phyloP scores from a whole-genome alignment of 2,113 vertebrate genomes.

The Ceyx cyanopectus region DNA sequence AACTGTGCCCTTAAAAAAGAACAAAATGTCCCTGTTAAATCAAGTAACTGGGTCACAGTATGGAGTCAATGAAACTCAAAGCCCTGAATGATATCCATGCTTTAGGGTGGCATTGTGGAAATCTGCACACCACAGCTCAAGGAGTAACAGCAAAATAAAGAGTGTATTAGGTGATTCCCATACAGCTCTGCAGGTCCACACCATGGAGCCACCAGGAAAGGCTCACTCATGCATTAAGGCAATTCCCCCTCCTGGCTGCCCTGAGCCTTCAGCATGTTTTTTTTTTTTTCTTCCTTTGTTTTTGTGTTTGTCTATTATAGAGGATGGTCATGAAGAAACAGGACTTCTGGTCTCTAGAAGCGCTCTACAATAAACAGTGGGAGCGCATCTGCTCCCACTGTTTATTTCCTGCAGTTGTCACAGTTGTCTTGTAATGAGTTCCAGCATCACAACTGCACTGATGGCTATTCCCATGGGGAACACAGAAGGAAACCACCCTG shows the following conservation, averaged over 20 bases:
- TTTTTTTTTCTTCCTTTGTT: neutral
- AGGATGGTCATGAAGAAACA: neutral
- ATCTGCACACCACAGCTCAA: neutral
- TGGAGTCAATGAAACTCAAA: neutral
- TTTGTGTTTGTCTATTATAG: neutral
- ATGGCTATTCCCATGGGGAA: neutral
- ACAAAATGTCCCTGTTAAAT: neutral
- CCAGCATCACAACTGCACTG: neutral
- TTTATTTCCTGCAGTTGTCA: slow-evolving; percentile 49
- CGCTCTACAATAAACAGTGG: neutral
- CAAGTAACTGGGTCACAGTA: neutral
- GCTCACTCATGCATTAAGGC: neutral
- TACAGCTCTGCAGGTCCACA: neutral
- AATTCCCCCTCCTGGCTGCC: neutral
- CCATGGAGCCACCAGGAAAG: neutral
- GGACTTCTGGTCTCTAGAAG: slow-evolving; percentile 21
- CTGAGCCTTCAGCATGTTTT: neutral
- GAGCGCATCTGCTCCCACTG: slow-evolving; percentile 49
- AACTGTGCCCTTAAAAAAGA: neutral
- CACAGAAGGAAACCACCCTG: neutral
- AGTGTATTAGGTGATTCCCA: neutral
- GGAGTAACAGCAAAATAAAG: neutral
- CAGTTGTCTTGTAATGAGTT: neutral
- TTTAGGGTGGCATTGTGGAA: neutral
- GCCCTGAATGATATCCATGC: neutral